Evolutionary conservation across 2,888 invertebrate genomes (phyloP), one percentile per base, ranked within the genome.

Genomic region (Trissolcus brochymenae): DNA sequence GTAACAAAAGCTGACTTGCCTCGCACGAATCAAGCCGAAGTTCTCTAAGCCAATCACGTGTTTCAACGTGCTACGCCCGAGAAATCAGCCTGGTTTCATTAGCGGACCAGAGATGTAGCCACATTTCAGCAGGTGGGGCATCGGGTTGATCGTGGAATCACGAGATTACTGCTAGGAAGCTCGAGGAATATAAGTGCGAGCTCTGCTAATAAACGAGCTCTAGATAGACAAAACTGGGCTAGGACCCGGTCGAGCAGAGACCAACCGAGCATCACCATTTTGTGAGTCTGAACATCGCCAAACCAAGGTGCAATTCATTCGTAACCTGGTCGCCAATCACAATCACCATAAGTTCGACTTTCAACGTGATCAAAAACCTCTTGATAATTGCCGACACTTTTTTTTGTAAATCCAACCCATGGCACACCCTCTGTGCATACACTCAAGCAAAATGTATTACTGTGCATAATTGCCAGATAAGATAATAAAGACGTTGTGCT

Each of bases 221-320:
- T 83, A 85, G 86, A 83, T 82, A 86, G 87, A 87, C 87, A 87
- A 87, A 86, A 83, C 79, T 77, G 75, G 74, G 81, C 79, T 77
- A 74, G 74, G 81, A 81, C 77, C 81, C 81, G 71, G n/a, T 79
- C 81, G 72, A 51, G 76, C 40, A 16, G 73, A 67, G 78, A 56
- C 66, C 64, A 50, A 29, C 29, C 67, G 64, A 79, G 60, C 76
- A 77, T 79, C 77, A 79, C 75, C 82, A 68, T 74, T 53, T 62
- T 74, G 67, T 59, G 66, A 68, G 60, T 53, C 59, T 51, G 29
- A 29, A 29, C 29, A 29, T 29, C 29, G 29, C 59, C 16, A 56
- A 76, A 79, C 72, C 80, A 80, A 59, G 62, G 43, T 49, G 59
- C 43, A 66, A 74, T 65, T 68, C 64, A 53, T 49, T 57, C 35